Conservation (phyloP, 2,797 vertebrate genomes). For the Typhlichthys subterraneus region DNA sequence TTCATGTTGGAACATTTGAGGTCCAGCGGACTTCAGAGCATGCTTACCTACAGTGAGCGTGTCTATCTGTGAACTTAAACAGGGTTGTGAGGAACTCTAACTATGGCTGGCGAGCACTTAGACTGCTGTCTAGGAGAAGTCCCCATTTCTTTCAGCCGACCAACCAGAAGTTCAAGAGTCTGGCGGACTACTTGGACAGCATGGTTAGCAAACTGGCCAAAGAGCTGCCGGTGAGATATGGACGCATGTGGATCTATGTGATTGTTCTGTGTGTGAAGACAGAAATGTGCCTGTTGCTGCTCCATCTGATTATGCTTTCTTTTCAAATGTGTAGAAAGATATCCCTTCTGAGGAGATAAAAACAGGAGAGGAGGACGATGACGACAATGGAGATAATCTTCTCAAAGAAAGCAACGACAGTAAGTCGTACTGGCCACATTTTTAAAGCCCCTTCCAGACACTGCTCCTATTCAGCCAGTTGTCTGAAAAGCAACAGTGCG, state of each 20-base stretch:
- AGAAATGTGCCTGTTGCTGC: not conserved
- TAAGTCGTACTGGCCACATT: conserved; percentile 67
- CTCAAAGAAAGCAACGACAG: conserved; percentile 98
- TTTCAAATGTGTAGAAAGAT: conserved; percentile 70
- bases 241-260: too few species aligned
- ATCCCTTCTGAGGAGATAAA: conserved; percentile 99
- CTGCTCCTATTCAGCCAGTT: too few species aligned
- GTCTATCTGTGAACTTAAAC: not conserved
- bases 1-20: not conserved
- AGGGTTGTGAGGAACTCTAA: conserved; percentile 97
- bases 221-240: conserved; percentile 90
- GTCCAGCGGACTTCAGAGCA: not conserved
- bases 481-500: too few species aligned
- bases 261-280: not conserved
- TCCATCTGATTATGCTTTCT: not conserved
- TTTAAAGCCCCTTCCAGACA: not conserved
- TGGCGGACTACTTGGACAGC: conserved; percentile 96
- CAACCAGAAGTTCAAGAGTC: conserved; percentile 97
- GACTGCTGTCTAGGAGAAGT: conserved; percentile 92
- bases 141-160: conserved; percentile 99
- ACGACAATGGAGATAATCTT: conserved; percentile 96
- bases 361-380: conserved; percentile 97
- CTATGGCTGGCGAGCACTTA: conserved; percentile 95
- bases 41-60: not conserved
- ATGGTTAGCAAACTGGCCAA: conserved; percentile 99